phyloP scores from a whole-genome alignment of 2,797 vertebrate species.

The Emydoidea blandingii region DNA sequence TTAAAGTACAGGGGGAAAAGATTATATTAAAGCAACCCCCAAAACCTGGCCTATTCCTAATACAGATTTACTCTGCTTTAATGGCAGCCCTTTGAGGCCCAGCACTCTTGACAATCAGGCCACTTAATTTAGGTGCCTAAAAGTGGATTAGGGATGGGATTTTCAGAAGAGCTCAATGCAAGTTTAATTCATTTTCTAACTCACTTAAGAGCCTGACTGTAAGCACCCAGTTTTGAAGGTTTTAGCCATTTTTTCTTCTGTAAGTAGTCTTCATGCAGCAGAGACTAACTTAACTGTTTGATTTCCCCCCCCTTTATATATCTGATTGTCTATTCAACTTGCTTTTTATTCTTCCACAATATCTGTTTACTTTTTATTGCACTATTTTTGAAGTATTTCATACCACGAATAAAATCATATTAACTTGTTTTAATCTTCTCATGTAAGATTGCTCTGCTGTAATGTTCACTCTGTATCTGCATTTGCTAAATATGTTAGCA shows the following conservation, averaged over 20 bases:
- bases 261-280: not conserved
- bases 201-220: not conserved
- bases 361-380: not conserved
- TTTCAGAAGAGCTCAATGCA: no score
- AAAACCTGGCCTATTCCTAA: not conserved
- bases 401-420: not conserved
- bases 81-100: no score
- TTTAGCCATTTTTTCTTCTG: not conserved
- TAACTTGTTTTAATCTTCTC: not conserved
- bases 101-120: no score
- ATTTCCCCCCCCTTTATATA: conserved; percentile 19
- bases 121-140: no score
- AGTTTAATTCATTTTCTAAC: not conserved
- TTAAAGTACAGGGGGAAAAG: not conserved
- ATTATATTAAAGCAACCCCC: not conserved
- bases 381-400: not conserved
- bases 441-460: not conserved
- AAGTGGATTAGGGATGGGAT: no score
- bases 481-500: not conserved
- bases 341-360: not conserved
- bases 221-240: conserved; percentile 10
- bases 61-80: no score
- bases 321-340: not conserved
- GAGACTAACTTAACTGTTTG: conserved; percentile 3
- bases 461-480: not conserved